Base-by-base conservation (phyloP, 2,888 invertebrate species). In the Sicus ferrugineus region DNA sequence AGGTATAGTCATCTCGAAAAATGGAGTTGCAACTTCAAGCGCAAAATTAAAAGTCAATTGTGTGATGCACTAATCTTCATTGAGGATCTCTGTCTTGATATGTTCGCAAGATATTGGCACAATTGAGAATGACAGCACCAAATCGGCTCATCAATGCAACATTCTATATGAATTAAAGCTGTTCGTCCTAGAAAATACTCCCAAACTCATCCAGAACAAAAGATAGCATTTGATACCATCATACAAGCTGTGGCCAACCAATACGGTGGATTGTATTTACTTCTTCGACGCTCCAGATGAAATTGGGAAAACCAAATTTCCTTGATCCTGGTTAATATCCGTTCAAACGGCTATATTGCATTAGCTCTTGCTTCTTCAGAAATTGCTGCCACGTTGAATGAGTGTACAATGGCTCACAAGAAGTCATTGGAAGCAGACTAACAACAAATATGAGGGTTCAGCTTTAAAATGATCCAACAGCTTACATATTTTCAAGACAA, bases 371-470 rank as follows among this genome's bases (percentile, higher is more conserved):
- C 73, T 54, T 75, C 72, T 3, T 75, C 72, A 23, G 73, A n/a
- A 68, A 46, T 75, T 9, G 76, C 76, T 9, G 73, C 76, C 7
- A 68, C 80, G 58, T 78, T 77, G 77, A 73, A 75, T 72, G 76
- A 77, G 71, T 75, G 74, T 58, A 79, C 77, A 67, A 79, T 79
- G 78, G 75, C 76, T 28, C 77, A 79, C n/a, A n/a, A 75, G 73
- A 73, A 74, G 46, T 69, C 76, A 70, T 73, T 79, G n/a, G n/a
- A n/a, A n/a, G n/a, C n/a, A n/a, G n/a, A n/a, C n/a, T 62, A 77
- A 46, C 62, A 74, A 50, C 9, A 11, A 3, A 2, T n/a, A n/a
- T n/a, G n/a, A n/a, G n/a, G 7, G 3, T 50, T 42, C 42, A 42
- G 14, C 2, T 42, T 16, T n/a, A 42, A 42, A 42, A 0, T 11